phyloP scores from a whole-genome alignment of 2,888 invertebrate genomes.

The Ochropacha duplaris region DNA sequence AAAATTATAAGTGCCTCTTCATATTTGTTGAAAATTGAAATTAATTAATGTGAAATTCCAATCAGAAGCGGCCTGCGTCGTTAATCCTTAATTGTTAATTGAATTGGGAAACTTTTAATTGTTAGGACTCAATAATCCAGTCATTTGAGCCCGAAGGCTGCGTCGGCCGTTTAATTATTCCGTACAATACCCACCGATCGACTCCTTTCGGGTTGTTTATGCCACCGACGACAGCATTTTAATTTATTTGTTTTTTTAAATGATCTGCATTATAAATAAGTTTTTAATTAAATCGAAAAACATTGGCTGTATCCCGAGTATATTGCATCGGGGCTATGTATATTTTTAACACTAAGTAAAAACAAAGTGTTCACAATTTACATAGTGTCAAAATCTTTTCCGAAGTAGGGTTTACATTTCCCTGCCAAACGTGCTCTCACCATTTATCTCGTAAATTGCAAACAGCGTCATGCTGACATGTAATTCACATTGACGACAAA shows the following conservation, averaged over 20 bases:
- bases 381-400: neutral
- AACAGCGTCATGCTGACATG: constrained; percentile 1
- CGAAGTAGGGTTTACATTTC: neutral
- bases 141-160: constrained; percentile 35
- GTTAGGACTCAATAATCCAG: constrained; percentile 63
- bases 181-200: constrained; percentile 49
- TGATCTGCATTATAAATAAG: neutral
- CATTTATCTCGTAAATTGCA: constrained; percentile 2
- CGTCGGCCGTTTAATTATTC: constrained; percentile 61
- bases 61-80: constrained; percentile 50
- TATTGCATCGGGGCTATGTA: neutral
- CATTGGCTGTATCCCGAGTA: neutral
- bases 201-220: constrained; percentile 37
- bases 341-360: neutral
- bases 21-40: constrained; percentile 37
- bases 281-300: neutral
- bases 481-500: neutral
- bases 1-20: constrained; percentile 3
- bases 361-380: neutral
- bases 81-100: constrained; percentile 63
- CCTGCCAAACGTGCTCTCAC: neutral
- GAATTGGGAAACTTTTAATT: constrained; percentile 62
- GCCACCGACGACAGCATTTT: constrained; percentile 28
- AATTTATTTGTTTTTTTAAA: constrained; percentile 20
- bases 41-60: constrained; percentile 57